Base-by-base conservation (phyloP, 2,113 vertebrate species). In the Aleadryas rufinucha region DNA sequence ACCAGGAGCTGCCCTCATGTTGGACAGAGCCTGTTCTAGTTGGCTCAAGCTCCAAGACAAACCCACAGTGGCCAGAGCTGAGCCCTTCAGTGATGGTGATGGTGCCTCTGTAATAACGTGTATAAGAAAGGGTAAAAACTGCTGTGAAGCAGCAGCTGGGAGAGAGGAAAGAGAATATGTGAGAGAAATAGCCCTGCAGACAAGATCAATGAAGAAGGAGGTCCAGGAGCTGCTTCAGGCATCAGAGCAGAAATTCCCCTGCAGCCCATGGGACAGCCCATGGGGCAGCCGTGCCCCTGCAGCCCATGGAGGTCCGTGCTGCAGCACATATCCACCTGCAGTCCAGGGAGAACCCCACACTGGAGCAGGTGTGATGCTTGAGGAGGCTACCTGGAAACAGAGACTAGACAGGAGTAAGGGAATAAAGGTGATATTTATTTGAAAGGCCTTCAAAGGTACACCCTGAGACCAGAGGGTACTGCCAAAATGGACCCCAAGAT, bases 231-330 rank as follows among this genome's bases (percentile, higher is more conserved):
- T 31, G 13, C 21, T 95, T 14, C 31, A 50, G 28, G 7, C 0
- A 1, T 2, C 0, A 2, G 57, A 57, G 19, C 9, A 47, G 37
- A 54, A 41, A 13, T 72, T 74, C 3, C 9, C 19, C 26, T n/a
- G 41, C 19, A 80, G 31, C 27, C 31, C 0, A 0, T 33, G 31
- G 16, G 9, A 17, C 30, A 64, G 68, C 13, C 24, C 24, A 6
- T 4, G n/a, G 37, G 5, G 31, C 26, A 72, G 20, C 11, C 78
- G 49, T 59, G 2, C 4, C 7, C 21, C 50, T 64, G 35, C 22
- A 20, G 39, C 4, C 24, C 49, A 7, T 5, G 24, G 23, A 50
- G 16, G 10, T 11, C 20, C 13, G 4, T 1, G 3, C 28, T 33
- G 24, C 59, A 75, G n/a, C 39, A n/a, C 5, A n/a, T 4, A n/a